Evolutionary conservation across 2,113 vertebrate species (phyloP), one percentile per base, ranked within the genome.

Genomic region (Prochilodus magdalenae): DNA sequence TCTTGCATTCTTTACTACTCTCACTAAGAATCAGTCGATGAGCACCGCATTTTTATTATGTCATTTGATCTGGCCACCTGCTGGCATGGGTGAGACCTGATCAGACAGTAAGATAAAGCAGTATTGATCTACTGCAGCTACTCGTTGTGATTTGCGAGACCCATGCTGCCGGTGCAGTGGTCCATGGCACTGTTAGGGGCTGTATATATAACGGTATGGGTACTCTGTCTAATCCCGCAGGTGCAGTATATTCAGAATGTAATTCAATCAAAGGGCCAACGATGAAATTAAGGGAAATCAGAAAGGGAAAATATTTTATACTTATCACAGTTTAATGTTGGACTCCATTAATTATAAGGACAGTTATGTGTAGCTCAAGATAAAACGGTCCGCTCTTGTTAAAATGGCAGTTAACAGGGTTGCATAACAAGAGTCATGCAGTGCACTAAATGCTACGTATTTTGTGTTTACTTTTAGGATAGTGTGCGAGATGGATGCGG

Each of bases 401-500:
- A 36, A 36, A 44, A 44, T 44, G 40, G 8, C 11, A 44, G 40
- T 44, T 7, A 44, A 1, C 5, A 10, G 40, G 40, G 40, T 51
- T 51, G 18, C 18, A 16, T 51, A 51, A 65, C 12, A 29, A n/a
- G 6, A n/a, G 4, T 74, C n/a, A 12, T 18, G 22, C 57, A 65
- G 22, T 16, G 3, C 26, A 20, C 24, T 40, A 29, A 55, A 26
- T 11, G 2, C 33, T 74, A 80, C 83, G 78, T 49, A 55, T 75
- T 78, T 80, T 60, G 47, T 86, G 53, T 55, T 55, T 20, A 22
- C 53, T 55, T 55, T 55, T 7, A 99, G 98, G 93, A 99, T 99
- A 6, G 97, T 99, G 78, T 99, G 98, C 84, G 97, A 98, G 89
- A 99, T 99, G 97, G 95, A 95, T 18, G 91, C 93, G 0, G 93